phyloP scores from a whole-genome alignment of 2,113 vertebrate species.

The Alligator mississippiensis region DNA sequence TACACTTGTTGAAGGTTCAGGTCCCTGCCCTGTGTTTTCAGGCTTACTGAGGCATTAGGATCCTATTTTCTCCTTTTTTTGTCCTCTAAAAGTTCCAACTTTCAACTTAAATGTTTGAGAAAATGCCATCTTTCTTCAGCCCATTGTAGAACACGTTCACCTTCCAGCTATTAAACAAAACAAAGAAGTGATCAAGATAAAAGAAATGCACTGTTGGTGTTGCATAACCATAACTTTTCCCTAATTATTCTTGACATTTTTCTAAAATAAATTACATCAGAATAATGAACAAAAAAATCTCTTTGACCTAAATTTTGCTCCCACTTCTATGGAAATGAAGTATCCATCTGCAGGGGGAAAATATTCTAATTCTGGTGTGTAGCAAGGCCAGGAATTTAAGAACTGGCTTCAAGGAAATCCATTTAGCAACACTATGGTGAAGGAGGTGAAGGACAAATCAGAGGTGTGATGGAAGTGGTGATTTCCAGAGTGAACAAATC shows the following conservation, averaged over 20 bases:
- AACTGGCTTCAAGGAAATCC: background rate
- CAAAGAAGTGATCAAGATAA: background rate
- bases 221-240: background rate
- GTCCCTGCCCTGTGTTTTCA: conserved; percentile 17
- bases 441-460: background rate
- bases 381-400: background rate
- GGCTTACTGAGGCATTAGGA: conserved; percentile 4
- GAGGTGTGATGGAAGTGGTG: background rate
- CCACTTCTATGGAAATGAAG: background rate
- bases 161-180: background rate
- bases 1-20: conserved; percentile 22
- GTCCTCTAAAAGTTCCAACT: background rate
- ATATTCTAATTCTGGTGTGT: background rate
- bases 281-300: background rate
- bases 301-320: background rate
- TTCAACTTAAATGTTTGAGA: background rate
- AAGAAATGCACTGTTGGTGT: background rate
- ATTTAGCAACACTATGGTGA: background rate
- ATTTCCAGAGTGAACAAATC: background rate
- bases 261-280: background rate
- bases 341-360: background rate
- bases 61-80: background rate
- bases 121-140: background rate
- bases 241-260: background rate
- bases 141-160: background rate